A percentile compares a stretch with the other conserved stretches of the same genome.
phyloP scores from a whole-genome alignment of 2,888 invertebrate genomes.

The Caenorhabditis angaria region DNA sequence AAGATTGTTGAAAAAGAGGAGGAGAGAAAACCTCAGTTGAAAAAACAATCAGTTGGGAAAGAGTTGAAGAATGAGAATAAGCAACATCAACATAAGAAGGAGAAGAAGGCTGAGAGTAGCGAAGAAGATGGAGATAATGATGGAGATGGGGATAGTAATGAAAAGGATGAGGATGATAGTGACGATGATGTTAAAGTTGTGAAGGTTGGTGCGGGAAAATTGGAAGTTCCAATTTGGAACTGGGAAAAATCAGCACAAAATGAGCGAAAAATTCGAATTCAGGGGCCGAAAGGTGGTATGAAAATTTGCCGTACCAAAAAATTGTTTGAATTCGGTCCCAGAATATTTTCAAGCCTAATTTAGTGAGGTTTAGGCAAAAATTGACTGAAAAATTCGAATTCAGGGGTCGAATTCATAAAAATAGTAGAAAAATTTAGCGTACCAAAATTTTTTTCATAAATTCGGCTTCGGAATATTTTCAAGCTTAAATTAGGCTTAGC shows the following conservation, averaged over 20 bases:
- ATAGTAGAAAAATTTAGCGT: no score
- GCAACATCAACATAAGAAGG: conserved; percentile 24
- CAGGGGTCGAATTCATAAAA: no score
- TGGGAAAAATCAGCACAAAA: neutral
- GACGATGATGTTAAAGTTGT: conserved; percentile 13
- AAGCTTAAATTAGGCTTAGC: no score
- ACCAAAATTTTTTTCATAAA: no score
- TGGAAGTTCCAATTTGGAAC: no score
- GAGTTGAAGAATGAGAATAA: neutral
- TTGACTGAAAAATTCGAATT: no score
- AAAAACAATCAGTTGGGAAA: conserved; percentile 9
- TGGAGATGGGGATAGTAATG: conserved; percentile 20
- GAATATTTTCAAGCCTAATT: no score
- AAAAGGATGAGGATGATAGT: conserved; percentile 13
- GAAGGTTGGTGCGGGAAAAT: neutral
- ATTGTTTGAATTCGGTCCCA: no score
- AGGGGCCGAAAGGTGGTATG: no score
- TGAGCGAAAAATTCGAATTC: conserved; percentile 5
- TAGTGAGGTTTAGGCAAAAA: no score
- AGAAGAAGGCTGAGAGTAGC: conserved; percentile 23
- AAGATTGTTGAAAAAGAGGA: conserved; percentile 18
- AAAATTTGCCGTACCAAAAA: no score
- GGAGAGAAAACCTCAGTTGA: conserved; percentile 20
- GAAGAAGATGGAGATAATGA: conserved; percentile 27
- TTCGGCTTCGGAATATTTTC: no score